Conservation (phyloP, 2,797 vertebrate genomes). For the Hydrophis major region DNA sequence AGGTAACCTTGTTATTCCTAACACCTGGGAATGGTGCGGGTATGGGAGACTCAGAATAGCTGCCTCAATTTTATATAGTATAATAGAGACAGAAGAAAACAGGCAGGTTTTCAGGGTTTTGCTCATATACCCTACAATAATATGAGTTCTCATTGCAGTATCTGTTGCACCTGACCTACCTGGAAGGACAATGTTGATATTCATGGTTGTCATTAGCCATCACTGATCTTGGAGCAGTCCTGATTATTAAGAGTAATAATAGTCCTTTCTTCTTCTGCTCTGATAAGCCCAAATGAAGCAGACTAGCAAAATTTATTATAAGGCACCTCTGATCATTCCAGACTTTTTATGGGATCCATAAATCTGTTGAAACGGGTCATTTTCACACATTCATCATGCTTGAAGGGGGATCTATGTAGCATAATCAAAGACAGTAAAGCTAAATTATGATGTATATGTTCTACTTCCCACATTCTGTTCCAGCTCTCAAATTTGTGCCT, state of each 20-base stretch:
- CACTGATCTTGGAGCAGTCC: background rate
- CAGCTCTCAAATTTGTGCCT: background rate
- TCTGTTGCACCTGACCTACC: background rate
- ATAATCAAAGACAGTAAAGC: constrained; percentile 6
- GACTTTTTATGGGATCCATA: background rate
- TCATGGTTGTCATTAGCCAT: background rate
- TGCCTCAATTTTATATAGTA: background rate
- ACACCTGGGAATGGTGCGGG: background rate
- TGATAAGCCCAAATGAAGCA: background rate
- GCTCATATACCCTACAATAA: background rate
- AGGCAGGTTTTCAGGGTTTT: background rate
- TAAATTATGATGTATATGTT: background rate
- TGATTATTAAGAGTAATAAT: background rate
- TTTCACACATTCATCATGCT: background rate
- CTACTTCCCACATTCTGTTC: background rate
- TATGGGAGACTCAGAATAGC: background rate
- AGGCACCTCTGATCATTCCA: background rate
- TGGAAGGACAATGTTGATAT: background rate
- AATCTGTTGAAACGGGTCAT: background rate
- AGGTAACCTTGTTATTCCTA: no score
- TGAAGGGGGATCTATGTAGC: background rate
- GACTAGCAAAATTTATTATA: background rate
- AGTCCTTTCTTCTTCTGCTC: background rate
- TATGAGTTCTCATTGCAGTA: background rate
- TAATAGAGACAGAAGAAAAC: background rate